Evolutionary conservation across 2,888 invertebrate genomes (phyloP), one percentile per base, ranked within the genome.

Genomic region (Adela reaumurella): DNA sequence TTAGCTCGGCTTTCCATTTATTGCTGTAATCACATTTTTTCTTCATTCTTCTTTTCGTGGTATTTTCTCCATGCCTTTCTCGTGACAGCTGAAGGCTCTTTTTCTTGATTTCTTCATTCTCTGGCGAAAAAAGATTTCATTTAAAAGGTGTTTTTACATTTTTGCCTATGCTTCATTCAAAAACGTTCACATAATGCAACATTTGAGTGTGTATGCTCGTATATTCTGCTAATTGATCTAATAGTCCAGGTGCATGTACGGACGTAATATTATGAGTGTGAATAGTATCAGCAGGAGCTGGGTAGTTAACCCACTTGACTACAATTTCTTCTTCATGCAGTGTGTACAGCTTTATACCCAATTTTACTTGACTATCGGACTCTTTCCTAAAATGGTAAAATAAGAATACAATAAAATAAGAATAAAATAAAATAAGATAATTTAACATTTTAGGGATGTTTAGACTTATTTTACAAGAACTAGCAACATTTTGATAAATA

Each of bases 221-320:
- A 42, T 42, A 42, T 42, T 42, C 4, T 24, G 24, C 24, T 24
- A 8, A 24, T 24, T 24, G 24, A 24, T 8, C 24, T 6, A 24
- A 24, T 8, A 24, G 24, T 4, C 24, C 24, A 24, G 24, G 24
- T 24, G 24, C 24, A 24, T 8, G 24, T 24, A 24, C 24, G 24
- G 24, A 24, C 24, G 24, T 24, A 24, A 24, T 8, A 24, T 24
- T 8, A 24, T 24, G 24, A 6, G 24, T 24, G 8, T 24, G 24
- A 24, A 24, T 8, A 24, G 24, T 4, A 24, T 24, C 4, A 24
- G 24, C 24, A 24, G 24, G 24, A 24, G 8, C 24, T 24, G 24
- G n/a, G n/a, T n/a, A 8, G 24, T 24, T 24, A 24, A 6, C 24
- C 55, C 55, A 55, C 19, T 48, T 53, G 46, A 44, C 55, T 20